Evolutionary conservation across 2,888 invertebrate genomes (phyloP).

Genomic region (Ormyrus thymus): DNA sequence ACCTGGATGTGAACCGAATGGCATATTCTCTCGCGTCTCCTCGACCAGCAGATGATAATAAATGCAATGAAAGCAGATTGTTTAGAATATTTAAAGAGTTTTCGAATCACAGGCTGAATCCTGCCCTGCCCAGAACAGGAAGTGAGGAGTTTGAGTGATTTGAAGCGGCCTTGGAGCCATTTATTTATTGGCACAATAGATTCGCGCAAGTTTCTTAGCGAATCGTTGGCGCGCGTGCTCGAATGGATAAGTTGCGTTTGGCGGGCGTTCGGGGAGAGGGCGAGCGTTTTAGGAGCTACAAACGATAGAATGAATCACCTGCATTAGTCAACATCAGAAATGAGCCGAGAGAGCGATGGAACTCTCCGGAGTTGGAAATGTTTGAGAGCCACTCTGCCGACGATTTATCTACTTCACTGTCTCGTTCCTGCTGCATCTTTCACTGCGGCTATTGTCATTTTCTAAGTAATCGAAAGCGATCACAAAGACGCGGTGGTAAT

Average conservation of each 20-base stretch:
- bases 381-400: slow-evolving; percentile 30
- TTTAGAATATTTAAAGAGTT: too few relatives aligned
- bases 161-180: not conserved
- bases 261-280: slow-evolving; percentile 23
- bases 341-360: slow-evolving; percentile 50
- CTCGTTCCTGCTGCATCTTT: not conserved
- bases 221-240: not conserved
- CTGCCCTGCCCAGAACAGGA: too few relatives aligned
- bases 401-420: slow-evolving; percentile 39
- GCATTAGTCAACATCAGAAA: slow-evolving; percentile 63
- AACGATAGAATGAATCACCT: slow-evolving; percentile 69
- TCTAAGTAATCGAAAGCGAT: slow-evolving; percentile 20
- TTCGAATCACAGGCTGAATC: too few relatives aligned
- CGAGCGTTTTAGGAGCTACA: slow-evolving; percentile 63
- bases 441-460: not conserved
- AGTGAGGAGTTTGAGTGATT: not conserved
- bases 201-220: slow-evolving; percentile 14
- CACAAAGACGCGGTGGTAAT: too few relatives aligned
- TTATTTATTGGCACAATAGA: slow-evolving; percentile 33
- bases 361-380: slow-evolving; percentile 45
- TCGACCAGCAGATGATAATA: too few relatives aligned
- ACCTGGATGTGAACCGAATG: slow-evolving; percentile 23
- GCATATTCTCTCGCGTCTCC: not conserved
- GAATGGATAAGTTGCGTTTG: slow-evolving; percentile 21
- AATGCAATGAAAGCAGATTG: too few relatives aligned